Evolutionary conservation across 2,113 vertebrate species (phyloP).

Genomic region (Leucoraja erinaceus): DNA sequence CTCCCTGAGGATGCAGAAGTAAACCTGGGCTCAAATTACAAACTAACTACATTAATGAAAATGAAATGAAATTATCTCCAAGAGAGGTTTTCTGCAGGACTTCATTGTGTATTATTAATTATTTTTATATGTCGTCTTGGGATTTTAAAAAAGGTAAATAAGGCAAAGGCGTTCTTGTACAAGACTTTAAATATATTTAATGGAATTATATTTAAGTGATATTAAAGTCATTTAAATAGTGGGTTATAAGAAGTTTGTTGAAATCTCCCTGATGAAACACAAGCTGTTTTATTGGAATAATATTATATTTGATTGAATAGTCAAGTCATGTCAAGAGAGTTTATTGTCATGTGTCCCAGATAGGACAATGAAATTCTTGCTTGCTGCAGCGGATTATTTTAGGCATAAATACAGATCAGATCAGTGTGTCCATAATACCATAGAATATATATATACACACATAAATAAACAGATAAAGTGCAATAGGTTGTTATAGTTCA

Average conservation of each 20-base stretch:
- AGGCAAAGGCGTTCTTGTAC: background rate
- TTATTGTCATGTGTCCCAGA: too few relatives aligned
- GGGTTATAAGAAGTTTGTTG: background rate
- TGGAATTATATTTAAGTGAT: background rate
- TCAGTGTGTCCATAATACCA: too few relatives aligned
- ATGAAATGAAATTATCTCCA: background rate
- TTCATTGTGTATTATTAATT: slow-evolving; percentile 4
- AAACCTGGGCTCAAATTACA: background rate
- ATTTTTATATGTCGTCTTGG: background rate
- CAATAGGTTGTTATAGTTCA: too few relatives aligned
- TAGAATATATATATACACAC: too few relatives aligned
- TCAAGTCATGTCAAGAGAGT: too few relatives aligned
- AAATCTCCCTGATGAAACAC: background rate
- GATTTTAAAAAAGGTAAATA: slow-evolving; percentile 19
- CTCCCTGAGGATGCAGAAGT: background rate
- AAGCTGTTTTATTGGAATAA: background rate
- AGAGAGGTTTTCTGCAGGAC: background rate
- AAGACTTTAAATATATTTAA: slow-evolving; percentile 9
- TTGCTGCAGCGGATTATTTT: too few relatives aligned
- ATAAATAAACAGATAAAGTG: too few relatives aligned
- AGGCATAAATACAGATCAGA: too few relatives aligned
- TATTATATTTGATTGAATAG: background rate
- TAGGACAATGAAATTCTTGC: too few relatives aligned
- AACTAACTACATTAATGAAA: background rate
- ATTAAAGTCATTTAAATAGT: background rate